Conservation (phyloP, 2,888 invertebrate genomes). For the Papilio protenor region DNA sequence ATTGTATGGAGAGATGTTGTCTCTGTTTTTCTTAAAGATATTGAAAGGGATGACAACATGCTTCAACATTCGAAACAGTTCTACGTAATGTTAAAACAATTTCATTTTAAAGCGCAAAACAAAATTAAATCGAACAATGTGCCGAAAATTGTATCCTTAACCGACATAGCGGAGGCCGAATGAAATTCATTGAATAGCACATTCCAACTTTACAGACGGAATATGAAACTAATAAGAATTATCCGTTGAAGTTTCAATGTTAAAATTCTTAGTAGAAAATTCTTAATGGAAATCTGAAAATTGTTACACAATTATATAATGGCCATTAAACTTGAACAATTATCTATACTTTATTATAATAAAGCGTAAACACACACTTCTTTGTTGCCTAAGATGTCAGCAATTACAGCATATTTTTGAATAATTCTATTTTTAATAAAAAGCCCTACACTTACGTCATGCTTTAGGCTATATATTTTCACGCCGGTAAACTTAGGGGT, state of each 20-base stretch:
- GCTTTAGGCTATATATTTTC: too few species aligned
- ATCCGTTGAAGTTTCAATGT: neutral
- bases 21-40: too few species aligned
- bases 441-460: too few species aligned
- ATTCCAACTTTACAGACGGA: slow-evolving; percentile 18
- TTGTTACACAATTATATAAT: neutral
- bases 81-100: slow-evolving; percentile 20
- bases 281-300: neutral
- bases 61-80: slow-evolving; percentile 7
- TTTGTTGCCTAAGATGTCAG: too few species aligned
- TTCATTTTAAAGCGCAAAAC: slow-evolving; percentile 36
- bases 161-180: slow-evolving; percentile 45
- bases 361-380: too few species aligned
- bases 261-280: slow-evolving; percentile 35
- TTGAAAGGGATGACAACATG: neutral
- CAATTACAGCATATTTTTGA: too few species aligned
- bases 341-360: too few species aligned
- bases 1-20: too few species aligned
- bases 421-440: too few species aligned
- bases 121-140: slow-evolving; percentile 37
- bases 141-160: slow-evolving; percentile 44
- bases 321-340: too few species aligned
- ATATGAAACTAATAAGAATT: slow-evolving; percentile 32
- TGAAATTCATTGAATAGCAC: slow-evolving; percentile 45
- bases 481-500: too few species aligned